Evolutionary conservation across 2,888 invertebrate species (phyloP), one percentile per base, ranked within the genome.

Genomic region (Eilema sororculum): DNA sequence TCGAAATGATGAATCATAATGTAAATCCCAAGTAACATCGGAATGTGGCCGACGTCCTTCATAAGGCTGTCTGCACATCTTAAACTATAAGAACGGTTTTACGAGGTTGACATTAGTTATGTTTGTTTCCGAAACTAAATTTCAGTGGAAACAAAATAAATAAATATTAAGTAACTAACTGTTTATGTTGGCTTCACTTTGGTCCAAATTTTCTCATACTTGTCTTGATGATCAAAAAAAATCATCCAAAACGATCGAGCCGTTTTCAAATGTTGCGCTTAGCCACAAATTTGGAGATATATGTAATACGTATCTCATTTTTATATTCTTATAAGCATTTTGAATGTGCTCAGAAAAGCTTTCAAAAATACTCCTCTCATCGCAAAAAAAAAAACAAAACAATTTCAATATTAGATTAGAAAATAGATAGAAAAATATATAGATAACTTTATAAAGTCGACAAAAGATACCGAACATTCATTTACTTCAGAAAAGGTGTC

Each of bases 1-100:
- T 89, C 80, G 79, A 85, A 75, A 79, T 84, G 89, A 91, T 92
- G 93, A 94, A 90, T 93, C 93, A 93, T 86, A 65, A 73, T 84
- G 90, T 90, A 90, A 89, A 87, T 89, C 90, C 93, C 92, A 86
- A 81, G 83, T 83, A 71, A 84, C 81, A 90, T 91, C 89, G 90
- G 88, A 82, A 76, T 72, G 82, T 76, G 76, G 78, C 82, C 72
- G 75, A 77, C 87, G 88, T 84, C 86, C 85, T 86, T 87, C 79
- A 69, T 85, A 73, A 93, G 92, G 93, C 86, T 75, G 78, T 63
- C 79, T 72, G 72, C 85, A 90, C 78, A 86, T 86, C 52, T 16
- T 63, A 25, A 13, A 57, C 71, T 68, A 65, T 24, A 22, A 59
- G 3, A n/a, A 30, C 10, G 33, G n/a, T 60, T 60, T 30, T 52